These are phyloP conservation scores for Premnoplex brunnescens DNA, from an alignment of 2,797 vertebrate genomes.

Conservation along the genomic window DNA sequence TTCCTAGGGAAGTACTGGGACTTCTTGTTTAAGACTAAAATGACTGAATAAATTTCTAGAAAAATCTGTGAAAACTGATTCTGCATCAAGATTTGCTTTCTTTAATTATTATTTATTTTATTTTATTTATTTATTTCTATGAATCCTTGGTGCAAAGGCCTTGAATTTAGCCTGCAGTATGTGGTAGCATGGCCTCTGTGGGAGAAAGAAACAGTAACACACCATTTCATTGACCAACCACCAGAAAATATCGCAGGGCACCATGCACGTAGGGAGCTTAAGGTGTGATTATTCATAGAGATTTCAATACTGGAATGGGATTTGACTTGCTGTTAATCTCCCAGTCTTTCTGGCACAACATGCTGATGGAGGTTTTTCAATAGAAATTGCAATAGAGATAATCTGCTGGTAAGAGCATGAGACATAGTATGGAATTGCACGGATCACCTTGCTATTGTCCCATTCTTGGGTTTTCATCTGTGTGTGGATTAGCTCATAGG, in stretches of 20 bases:
- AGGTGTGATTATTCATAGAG: background rate
- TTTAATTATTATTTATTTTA: background rate
- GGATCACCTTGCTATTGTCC: conserved; percentile 94
- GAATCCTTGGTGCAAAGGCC: background rate
- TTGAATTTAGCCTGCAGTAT: background rate
- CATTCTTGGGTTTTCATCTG: conserved; percentile 98
- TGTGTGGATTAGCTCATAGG: conserved; percentile 91
- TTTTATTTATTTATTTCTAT: background rate
- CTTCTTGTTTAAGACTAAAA: background rate
- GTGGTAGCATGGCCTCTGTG: background rate
- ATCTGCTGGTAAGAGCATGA: background rate
- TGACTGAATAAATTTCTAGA: background rate
- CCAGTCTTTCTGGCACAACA: background rate
- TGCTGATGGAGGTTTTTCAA: background rate
- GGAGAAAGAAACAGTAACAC: background rate
- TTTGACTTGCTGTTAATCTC: background rate
- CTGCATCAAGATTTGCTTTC: background rate
- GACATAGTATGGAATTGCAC: background rate
- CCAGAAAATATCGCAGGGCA: background rate
- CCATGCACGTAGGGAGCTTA: background rate
- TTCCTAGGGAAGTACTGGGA: background rate
- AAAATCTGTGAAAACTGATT: background rate
- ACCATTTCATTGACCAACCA: background rate
- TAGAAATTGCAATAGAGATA: background rate
- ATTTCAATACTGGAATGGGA: background rate